Base-by-base conservation (phyloP, 2,888 invertebrate genomes). In the Himalopsyche anomala region DNA sequence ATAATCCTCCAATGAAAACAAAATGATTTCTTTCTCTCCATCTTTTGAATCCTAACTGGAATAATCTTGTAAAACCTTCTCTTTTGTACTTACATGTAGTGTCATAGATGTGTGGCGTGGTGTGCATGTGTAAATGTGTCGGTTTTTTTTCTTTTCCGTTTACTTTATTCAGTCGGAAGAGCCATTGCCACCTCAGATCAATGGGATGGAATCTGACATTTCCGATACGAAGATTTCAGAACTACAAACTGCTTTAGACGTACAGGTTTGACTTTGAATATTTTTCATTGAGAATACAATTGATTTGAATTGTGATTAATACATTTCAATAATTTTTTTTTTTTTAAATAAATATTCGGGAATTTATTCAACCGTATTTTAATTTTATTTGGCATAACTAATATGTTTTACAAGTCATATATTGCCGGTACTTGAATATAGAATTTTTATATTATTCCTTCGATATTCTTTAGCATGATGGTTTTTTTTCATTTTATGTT, bases 201-300 rank as follows among this genome's bases (percentile, higher is more conserved):
- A 88, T 74, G 88, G 89, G 81, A 85, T 86, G 90, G 92, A 92
- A 89, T 90, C 91, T 90, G 93, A 92, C 90, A 90, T 90, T 90
- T 90, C 90, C 90, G 91, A 91, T 69, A 87, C 91, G 90, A 94
- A 93, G 93, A 94, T 97, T 90, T 94, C 95, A 91, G 97, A 97
- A 92, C 95, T 97, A 90, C 97, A 97, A 94, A 95, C 95, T 91
- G 96, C 96, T 90, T 94, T 97, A 92, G 97, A 97, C 91, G 97
- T 97, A 92, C 97, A 97, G 96, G 97, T 97, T 91, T 93, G 93
- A 88, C 54, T 87, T 74, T 74, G 12, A 74, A 74, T 74, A 36
- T 74, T 74, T 74, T 74, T 36, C 74, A 74, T 74, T 38, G 28
- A 74, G 74, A 38, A 74, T 36, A 74, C 36, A 74, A 74, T 36